phyloP scores from a whole-genome alignment of 2,113 vertebrate species.

The Pandion haliaetus region DNA sequence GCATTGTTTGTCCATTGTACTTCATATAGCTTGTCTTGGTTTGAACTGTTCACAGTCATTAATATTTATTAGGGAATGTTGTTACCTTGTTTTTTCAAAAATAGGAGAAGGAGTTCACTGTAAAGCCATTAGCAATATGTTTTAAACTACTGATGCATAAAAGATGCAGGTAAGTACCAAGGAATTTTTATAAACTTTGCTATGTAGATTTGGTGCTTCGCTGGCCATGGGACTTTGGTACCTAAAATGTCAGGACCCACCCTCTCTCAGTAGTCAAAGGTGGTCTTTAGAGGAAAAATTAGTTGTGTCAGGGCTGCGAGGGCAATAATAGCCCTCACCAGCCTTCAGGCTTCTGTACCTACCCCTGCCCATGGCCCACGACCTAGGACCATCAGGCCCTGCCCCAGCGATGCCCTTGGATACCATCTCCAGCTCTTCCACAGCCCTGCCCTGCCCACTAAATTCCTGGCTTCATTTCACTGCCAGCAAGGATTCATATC shows the following conservation, averaged over 20 bases:
- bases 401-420: rapidly evolving
- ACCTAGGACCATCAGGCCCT: rapidly evolving
- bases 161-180: background rate
- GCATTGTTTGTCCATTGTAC: background rate
- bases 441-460: background rate
- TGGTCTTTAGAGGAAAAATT: background rate
- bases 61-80: background rate
- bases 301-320: background rate
- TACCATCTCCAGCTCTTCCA: background rate
- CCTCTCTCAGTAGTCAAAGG: background rate
- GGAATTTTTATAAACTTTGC: background rate
- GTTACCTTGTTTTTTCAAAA: background rate
- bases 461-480: background rate
- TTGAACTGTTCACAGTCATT: background rate
- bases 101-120: background rate
- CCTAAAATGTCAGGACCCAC: background rate
- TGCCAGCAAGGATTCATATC: background rate
- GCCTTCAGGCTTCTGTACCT: rapidly evolving
- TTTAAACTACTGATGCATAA: background rate
- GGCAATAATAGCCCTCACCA: background rate
- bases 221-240: background rate
- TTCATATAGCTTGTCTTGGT: background rate
- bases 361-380: rapidly evolving
- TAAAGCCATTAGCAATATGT: rapidly evolving
- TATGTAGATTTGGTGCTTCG: background rate